phyloP scores from a whole-genome alignment of 2,797 vertebrate genomes.

The Eulemur rubriventer region DNA sequence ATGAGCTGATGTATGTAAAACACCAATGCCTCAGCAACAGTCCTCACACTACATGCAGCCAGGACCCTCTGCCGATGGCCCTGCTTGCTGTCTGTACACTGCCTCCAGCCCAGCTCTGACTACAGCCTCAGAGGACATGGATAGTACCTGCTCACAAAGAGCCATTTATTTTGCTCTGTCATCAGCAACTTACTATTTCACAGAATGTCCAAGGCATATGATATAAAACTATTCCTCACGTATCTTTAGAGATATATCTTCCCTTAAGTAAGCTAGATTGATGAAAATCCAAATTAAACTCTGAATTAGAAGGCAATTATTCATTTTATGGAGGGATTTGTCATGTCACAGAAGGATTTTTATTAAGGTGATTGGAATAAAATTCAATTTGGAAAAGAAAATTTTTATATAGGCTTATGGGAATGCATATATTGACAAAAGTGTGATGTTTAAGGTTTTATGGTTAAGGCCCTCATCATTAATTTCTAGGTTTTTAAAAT shows the following conservation, averaged over 20 bases:
- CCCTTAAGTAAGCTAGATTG: not conserved
- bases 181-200: not conserved
- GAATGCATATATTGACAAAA: not conserved
- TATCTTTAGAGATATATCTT: not conserved
- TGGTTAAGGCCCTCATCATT: not conserved
- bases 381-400: constrained; percentile 10
- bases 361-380: not conserved
- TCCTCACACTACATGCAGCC: not conserved
- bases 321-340: constrained; percentile 19
- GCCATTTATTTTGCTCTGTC: not conserved
- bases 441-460: not conserved
- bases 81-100: not conserved
- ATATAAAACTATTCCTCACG: not conserved
- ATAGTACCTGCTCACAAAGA: not conserved
- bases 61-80: not conserved
- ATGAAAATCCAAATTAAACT: constrained; percentile 52
- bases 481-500: constrained; percentile 2
- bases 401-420: not conserved
- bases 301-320: constrained; percentile 20
- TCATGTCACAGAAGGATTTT: not conserved
- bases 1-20: not conserved
- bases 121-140: not conserved
- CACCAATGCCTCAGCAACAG: not conserved
- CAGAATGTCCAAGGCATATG: not conserved
- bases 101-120: not conserved